Base-by-base conservation (phyloP, 92 coral and sea anemone species). In the Phenganax stokvisi region DNA sequence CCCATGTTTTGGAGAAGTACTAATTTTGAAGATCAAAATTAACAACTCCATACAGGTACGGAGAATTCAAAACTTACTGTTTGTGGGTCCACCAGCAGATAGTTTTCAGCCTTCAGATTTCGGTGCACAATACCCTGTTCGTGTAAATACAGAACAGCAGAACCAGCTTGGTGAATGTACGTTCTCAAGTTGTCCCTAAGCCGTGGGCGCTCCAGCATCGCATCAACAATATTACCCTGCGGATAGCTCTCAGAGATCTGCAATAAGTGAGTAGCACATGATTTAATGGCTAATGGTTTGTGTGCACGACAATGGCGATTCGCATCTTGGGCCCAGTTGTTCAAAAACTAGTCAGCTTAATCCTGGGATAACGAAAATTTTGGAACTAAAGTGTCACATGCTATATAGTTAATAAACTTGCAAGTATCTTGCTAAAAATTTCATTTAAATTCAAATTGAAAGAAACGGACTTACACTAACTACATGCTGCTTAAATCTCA, bases 161-260 rank as follows among this genome's bases (percentile, higher is more conserved):
- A 56, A 75, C 51, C 80, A 27, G 80, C 80, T 29, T 75, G 80
- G 8, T 9, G 25, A 56, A 75, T 75, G 80, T 75, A 75, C 37
- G 52, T 7, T 27, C 13, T 59, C 7, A 75, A 44, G 30, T 75
- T 56, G 7, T 75, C 37, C 8, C 65, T 63, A 75, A 75, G 80
- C 37, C 0, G 11, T 25, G 17, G 66, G 4, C 20, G 61, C 8
- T 56, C 16, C 29, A 75, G 51, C 66, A 75, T 10, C 52, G 66
- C 80, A 29, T 30, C 64, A 2, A 56, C 64, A 55, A 75, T 17
- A 29, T 75, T 75, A 13, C 80, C 80, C 25, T 12, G 65, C 4
- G 80, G 80, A 1, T 55, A 55, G 64, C 64, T 54, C 52, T 75
- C 53, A 30, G 80, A 75, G 28, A 75, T 56, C 80, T 75, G 20